These are phyloP conservation scores for Tragelaphus strepsiceros DNA, from an alignment of 2,113 vertebrate species.

Conservation along the genomic window DNA sequence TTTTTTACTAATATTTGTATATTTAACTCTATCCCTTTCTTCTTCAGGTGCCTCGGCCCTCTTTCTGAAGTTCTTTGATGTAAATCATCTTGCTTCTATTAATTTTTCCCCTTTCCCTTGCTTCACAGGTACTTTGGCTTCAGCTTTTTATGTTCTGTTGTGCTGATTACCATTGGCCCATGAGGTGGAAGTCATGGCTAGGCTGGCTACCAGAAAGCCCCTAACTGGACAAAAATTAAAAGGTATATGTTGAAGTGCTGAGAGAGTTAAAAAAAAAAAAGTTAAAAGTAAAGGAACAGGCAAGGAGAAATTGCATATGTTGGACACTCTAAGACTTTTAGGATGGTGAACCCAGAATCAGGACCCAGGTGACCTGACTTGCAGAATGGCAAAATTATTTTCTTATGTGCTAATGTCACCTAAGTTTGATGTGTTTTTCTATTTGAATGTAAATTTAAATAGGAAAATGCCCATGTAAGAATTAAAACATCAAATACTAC, in stretches of 20 bases:
- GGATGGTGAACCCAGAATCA: neutral
- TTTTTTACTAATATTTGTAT: neutral
- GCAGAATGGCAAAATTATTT: neutral
- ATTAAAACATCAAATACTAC: neutral
- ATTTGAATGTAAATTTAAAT: neutral
- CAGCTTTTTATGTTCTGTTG: neutral
- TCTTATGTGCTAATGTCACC: neutral
- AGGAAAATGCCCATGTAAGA: neutral
- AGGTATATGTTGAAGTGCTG: neutral
- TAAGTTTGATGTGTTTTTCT: neutral
- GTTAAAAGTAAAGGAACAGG: neutral
- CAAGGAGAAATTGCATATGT: neutral
- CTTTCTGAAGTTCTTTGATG: neutral
- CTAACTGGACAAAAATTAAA: neutral
- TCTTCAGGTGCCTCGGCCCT: neutral
- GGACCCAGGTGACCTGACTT: neutral
- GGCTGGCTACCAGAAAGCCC: neutral
- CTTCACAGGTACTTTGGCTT: neutral
- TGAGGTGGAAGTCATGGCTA: neutral
- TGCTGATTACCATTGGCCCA: neutral
- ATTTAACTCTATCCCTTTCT: neutral
- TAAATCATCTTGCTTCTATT: neutral
- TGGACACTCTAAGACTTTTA: neutral
- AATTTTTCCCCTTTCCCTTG: neutral
- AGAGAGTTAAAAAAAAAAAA: neutral